These are phyloP conservation scores for Sthenelais limicola DNA, from an alignment of 2,888 invertebrate genomes.

Conservation along the genomic window DNA sequence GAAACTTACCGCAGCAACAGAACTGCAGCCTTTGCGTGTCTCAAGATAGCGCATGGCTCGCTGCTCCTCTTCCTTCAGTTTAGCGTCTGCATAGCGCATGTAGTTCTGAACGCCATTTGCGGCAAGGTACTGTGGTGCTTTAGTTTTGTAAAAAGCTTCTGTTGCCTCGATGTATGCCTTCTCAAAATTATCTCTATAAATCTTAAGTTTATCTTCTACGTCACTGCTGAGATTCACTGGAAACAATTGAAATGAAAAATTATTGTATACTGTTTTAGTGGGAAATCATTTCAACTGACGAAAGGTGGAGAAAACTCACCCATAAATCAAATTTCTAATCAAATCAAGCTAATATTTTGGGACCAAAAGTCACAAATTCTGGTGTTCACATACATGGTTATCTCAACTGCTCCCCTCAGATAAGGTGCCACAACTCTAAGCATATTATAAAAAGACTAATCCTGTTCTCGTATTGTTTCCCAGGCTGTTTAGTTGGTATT, in stretches of 20 bases:
- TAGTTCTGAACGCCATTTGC: constrained; percentile 95
- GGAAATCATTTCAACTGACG: too few relatives aligned
- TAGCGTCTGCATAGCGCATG: constrained; percentile 96
- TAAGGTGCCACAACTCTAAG: too few relatives aligned
- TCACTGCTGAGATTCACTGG: constrained; percentile 95
- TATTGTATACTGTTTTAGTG: neutral
- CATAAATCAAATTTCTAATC: too few relatives aligned
- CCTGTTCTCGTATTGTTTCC: too few relatives aligned
- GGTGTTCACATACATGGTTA: too few relatives aligned
- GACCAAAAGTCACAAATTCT: too few relatives aligned
- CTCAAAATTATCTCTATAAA: constrained; percentile 97
- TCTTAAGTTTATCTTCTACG: constrained; percentile 91
- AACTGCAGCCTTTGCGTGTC: constrained; percentile 83
- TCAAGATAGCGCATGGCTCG: constrained; percentile 94
- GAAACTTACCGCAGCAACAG: constrained; percentile 75
- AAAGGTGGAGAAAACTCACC: too few relatives aligned
- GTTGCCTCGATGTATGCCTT: constrained; percentile 94
- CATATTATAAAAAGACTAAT: too few relatives aligned
- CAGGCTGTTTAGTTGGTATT: too few relatives aligned
- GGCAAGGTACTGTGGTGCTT: constrained; percentile 91
- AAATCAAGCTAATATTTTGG: too few relatives aligned
- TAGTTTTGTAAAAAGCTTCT: constrained; percentile 89
- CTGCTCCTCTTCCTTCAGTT: constrained; percentile 94
- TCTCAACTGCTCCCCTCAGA: too few relatives aligned
- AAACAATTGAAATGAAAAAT: constrained; percentile 48